phyloP scores from a whole-genome alignment of 2,888 invertebrate genomes.

The Schizaphis graminum region DNA sequence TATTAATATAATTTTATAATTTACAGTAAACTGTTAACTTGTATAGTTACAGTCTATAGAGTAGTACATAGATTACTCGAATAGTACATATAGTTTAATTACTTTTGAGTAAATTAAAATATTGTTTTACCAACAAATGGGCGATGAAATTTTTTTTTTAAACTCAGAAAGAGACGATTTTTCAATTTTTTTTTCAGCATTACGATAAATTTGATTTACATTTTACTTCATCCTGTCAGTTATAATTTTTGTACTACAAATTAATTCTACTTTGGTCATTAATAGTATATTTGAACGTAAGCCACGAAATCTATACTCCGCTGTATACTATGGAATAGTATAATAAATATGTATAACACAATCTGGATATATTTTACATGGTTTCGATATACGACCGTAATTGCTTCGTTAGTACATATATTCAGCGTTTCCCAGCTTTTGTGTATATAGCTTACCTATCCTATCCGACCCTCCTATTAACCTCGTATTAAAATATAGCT shows the following conservation, averaged over 20 bases:
- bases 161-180: background rate
- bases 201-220: background rate
- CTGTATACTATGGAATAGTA: background rate
- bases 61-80: background rate
- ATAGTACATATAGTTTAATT: background rate
- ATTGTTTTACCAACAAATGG: background rate
- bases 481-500: background rate
- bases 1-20: background rate
- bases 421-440: background rate
- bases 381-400: background rate
- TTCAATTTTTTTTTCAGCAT: background rate
- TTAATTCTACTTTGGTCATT: background rate
- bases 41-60: background rate
- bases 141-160: background rate
- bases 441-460: background rate
- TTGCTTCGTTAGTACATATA: slow-evolving; percentile 8
- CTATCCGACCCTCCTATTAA: background rate
- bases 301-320: background rate
- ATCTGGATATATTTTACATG: background rate
- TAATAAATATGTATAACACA: background rate
- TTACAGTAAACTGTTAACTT: background rate
- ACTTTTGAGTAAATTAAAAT: background rate
- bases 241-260: background rate
- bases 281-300: background rate
- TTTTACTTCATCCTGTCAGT: background rate